Base-by-base conservation (phyloP, 2,888 invertebrate species). In the Agrilus mali region DNA sequence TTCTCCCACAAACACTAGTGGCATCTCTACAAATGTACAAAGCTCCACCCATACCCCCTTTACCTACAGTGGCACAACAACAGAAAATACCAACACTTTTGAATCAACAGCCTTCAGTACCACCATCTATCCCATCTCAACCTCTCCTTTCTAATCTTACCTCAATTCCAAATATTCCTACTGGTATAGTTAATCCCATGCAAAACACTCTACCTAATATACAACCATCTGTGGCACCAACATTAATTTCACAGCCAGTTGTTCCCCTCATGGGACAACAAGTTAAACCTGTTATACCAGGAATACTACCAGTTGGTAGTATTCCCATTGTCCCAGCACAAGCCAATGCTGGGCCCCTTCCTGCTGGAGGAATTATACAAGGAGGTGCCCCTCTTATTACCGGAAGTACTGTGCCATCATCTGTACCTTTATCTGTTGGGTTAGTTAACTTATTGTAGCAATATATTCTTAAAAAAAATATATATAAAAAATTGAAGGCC, bases 1-100 rank as follows among this genome's bases (percentile, higher is more conserved):
- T 72, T 2, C 71, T 98, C 53, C 97, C 97, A 13, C 82, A 84
- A 4, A 73, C 79, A 7, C 59, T 89, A 7, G 60, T 87, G 10
- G 74, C 78, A 6, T 85, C 86, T 1, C 63, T 86, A 7, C 77
- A 75, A 58, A 65, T 66, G 48, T 66, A 68, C 49, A 63, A 66
- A 7, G 68, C 66, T n/a, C 60, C 56, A 42, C 60, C 58, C 41
- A 57, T 58, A 43, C 63, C 51, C 58, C 41, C 48, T 3, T 33
- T 47, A 57, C 50, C 57, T 7, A 45, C 50, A 12, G 36, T 49
- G 36, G 50, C 51, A 14, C 52, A 50, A 45, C 66, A 63, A 45
- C 65, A 63, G 43, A 63, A 68, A 54, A 59, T 66, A 22, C 60
- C 60, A 42, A 67, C 68, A 43, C 66, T 27, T 27, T 27, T 27